Evolutionary conservation across 2,113 vertebrate species (phyloP).

Genomic region (Irena cyanogastra): DNA sequence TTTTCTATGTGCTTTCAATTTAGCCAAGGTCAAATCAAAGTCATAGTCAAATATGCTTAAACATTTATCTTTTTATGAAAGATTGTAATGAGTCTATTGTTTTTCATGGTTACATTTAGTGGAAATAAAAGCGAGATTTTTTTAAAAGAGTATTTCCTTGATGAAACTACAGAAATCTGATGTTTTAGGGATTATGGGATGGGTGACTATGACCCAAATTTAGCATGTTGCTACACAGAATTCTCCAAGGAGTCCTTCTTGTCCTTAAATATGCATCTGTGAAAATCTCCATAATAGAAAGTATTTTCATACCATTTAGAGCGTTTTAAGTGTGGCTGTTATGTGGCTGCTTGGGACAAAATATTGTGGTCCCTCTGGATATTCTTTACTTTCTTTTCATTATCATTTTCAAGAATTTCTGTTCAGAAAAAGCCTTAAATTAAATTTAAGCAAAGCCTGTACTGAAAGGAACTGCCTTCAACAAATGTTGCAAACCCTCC

Average conservation of each 20-base stretch:
- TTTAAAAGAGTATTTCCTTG: not conserved
- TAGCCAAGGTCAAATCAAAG: slow-evolving; percentile 38
- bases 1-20: not conserved
- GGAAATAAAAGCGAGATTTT: not conserved
- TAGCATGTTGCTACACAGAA: not conserved
- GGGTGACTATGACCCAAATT: not conserved
- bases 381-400: not conserved
- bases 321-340: not conserved
- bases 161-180: not conserved
- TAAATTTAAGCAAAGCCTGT: not conserved
- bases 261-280: slow-evolving; percentile 3
- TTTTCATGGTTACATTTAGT: not conserved
- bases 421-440: not conserved
- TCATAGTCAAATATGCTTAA: not conserved
- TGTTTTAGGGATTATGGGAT: not conserved
- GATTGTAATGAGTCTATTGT: not conserved
- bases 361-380: not conserved
- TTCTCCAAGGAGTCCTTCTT: not conserved
- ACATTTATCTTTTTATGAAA: not conserved
- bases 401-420: not conserved
- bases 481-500: not conserved
- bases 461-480: not conserved
- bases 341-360: not conserved
- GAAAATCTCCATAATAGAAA: not conserved
- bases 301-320: not conserved